Evolutionary conservation across 2,888 invertebrate species (phyloP), one percentile per base, ranked within the genome.

Genomic region (Eupithecia centaureata): DNA sequence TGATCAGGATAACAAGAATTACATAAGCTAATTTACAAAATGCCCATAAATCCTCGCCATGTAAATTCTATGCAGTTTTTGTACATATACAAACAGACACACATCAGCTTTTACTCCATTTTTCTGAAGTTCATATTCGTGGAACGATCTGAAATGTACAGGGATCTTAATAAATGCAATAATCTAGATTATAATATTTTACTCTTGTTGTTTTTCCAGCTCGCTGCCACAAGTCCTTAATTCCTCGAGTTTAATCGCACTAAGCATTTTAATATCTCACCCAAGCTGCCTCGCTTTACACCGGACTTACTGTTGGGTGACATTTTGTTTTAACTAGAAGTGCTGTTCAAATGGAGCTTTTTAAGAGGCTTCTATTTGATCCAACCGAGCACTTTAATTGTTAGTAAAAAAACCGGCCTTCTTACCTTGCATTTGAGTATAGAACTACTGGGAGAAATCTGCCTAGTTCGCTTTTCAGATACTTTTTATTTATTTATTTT

Each of bases 201-300:
- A 52, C 18, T 42, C 18, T 42, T 63, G 66, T 75, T 72, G 71
- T 76, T 70, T 75, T 73, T 18, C 42, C 18, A 42, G 2, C 63
- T 51, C 28, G 47, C 57, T 54, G 27, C 56, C 63, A 59, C 32
- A 63, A 67, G 59, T 59, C 60, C 76, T 77, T 74, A 75, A 78
- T 76, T 76, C 63, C 70, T 61, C 71, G 67, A 72, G 73, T 70
- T 73, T 78, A 81, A 78, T 77, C 74, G 74, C 73, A 73, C 71
- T 68, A 42, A 42, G 66, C 65, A 74, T 77, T 80, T 79, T 80
- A 77, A 78, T 77, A 79, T 77, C 75, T 76, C 72, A 74, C 72
- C 76, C 77, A 54, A 28, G 54, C 54, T 54, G 54, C 4, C 51
- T 52, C 5, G 25, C 2, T 54, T 30, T 30, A 54, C n/a, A 54